phyloP scores from a whole-genome alignment of 2,113 vertebrate genomes.

The Glaucidium brasilianum region DNA sequence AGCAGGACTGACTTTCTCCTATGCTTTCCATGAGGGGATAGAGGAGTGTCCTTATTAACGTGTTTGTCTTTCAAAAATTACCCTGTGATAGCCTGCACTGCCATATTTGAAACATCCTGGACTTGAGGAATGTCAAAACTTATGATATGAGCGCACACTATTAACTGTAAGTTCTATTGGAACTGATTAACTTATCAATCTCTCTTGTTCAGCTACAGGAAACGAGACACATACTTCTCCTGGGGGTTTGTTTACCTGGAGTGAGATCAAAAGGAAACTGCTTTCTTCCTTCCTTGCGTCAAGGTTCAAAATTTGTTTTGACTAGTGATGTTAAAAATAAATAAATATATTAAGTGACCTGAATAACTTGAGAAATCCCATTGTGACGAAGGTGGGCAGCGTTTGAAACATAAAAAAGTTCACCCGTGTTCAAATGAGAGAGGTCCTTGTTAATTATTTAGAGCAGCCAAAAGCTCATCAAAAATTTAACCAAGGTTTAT shows the following conservation, averaged over 20 bases:
- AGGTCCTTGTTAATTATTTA: slow-evolving; percentile 56
- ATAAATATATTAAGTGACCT: not conserved
- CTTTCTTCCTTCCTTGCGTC: not conserved
- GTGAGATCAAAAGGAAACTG: slow-evolving; percentile 14
- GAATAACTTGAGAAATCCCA: not conserved
- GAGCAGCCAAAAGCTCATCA: slow-evolving; percentile 53
- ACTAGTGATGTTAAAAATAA: not conserved
- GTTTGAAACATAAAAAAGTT: slow-evolving; percentile 25
- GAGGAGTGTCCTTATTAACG: not conserved
- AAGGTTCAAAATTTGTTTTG: not conserved
- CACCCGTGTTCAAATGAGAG: not conserved
- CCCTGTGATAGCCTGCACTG: not conserved
- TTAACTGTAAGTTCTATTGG: not conserved
- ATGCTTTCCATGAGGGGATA: not conserved
- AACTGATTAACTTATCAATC: slow-evolving; percentile 41
- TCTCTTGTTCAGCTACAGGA: not conserved
- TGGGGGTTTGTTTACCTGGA: slow-evolving; percentile 4
- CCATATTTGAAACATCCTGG: not conserved
- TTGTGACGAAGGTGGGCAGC: not conserved
- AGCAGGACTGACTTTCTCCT: not conserved
- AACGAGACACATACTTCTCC: not conserved
- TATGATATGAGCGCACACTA: not conserved
- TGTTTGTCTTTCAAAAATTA: not conserved
- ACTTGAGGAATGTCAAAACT: not conserved
- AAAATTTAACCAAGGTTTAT: slow-evolving; percentile 61